Evolutionary conservation across 2,888 invertebrate species (phyloP).

Genomic region (Pammene aurita): DNA sequence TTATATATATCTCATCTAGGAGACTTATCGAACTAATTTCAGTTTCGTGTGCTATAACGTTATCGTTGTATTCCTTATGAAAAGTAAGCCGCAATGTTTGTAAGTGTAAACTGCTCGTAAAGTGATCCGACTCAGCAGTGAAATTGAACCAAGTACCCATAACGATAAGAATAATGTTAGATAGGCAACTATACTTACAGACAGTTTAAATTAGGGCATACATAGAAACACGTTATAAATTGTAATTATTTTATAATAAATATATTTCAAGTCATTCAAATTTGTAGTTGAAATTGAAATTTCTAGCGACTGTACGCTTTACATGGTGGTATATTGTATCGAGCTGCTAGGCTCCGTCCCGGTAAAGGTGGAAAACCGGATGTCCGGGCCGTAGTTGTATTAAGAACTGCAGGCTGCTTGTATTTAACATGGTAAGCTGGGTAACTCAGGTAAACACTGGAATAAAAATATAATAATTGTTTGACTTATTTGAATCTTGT

Average conservation of each 20-base stretch:
- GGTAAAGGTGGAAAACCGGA: slow-evolving; percentile 74
- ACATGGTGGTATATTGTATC: slow-evolving; percentile 75
- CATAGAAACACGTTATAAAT: not conserved
- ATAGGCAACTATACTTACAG: too few species aligned
- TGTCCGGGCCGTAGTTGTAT: slow-evolving; percentile 68
- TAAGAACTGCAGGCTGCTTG: slow-evolving; percentile 78
- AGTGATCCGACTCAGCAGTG: too few species aligned
- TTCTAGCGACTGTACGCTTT: slow-evolving; percentile 66
- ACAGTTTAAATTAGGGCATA: too few species aligned
- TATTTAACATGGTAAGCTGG: slow-evolving; percentile 81
- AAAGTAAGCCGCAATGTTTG: too few species aligned
- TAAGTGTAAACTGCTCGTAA: too few species aligned
- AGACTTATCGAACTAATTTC: too few species aligned
- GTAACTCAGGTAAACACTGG: slow-evolving; percentile 77
- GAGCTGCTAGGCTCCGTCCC: slow-evolving; percentile 75
- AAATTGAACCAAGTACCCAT: too few species aligned
- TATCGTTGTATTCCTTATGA: too few species aligned
- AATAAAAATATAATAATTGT: slow-evolving; percentile 45
- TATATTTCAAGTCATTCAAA: too few species aligned
- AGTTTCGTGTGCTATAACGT: too few species aligned
- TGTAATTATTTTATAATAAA: not conserved
- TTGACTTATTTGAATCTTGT: not conserved
- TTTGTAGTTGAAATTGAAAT: slow-evolving; percentile 4
- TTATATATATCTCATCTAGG: too few species aligned
- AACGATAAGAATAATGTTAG: too few species aligned